These are phyloP conservation scores for Astreopora myriophthalma DNA, from an alignment of 64 coral and sea anemone genomes.

Conservation along the genomic window DNA sequence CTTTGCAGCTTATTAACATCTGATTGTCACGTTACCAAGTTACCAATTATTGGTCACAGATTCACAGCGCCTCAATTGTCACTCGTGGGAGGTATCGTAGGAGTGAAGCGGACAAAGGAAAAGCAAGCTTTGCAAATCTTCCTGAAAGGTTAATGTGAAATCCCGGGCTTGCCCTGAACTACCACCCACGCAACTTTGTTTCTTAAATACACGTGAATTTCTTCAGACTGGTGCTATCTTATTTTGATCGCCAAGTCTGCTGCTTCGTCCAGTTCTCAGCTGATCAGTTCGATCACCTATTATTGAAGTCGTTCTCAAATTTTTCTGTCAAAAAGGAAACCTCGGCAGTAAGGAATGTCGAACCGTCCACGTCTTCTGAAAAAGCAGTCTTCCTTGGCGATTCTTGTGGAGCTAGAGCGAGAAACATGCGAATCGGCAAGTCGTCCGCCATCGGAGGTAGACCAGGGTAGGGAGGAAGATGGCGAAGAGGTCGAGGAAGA, in stretches of 20 bases:
- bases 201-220: background rate
- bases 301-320: background rate
- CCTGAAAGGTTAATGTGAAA: background rate
- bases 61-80: too few relatives aligned
- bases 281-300: background rate
- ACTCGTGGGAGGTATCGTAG: background rate
- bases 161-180: conserved; percentile 22
- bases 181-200: conserved; percentile 3
- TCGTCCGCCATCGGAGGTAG: conserved; percentile 37
- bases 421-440: conserved; percentile 53
- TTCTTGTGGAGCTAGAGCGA: conserved; percentile 75
- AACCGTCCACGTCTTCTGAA: conserved; percentile 22
- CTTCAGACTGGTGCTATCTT: background rate
- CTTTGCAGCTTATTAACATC: too few relatives aligned
- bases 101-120: background rate
- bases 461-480: conserved; percentile 10
- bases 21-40: background rate
- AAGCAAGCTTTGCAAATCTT: conserved; percentile 2
- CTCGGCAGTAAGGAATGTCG: background rate
- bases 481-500: background rate
- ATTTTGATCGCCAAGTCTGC: background rate
- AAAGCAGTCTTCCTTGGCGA: conserved; percentile 81
- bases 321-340: background rate
- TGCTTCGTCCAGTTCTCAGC: too few relatives aligned
- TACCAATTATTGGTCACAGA: too few relatives aligned